Percentiles rank a stretch among this genome's conserved stretches.
phyloP scores from a whole-genome alignment of 2,797 vertebrate species.

The Urocyon cinereoargenteus region DNA sequence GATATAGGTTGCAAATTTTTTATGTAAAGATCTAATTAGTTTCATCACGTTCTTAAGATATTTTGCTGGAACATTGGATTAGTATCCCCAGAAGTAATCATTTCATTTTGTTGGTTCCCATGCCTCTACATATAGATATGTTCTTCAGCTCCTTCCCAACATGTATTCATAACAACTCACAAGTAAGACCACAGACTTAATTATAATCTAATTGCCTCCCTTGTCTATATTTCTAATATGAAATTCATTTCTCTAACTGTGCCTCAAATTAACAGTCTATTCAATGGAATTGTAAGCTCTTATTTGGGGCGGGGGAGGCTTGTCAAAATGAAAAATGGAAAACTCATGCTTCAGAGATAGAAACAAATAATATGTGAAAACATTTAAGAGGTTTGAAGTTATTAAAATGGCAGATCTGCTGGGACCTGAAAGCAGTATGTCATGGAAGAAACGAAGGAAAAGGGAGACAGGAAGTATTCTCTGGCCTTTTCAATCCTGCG shows the following conservation, averaged over 20 bases:
- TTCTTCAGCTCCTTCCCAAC: conserved; percentile 11
- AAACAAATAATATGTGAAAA: conserved; percentile 71
- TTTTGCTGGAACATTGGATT: neutral
- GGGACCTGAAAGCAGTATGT: conserved; percentile 72
- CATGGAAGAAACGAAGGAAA: conserved; percentile 71
- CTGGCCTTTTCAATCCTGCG: conserved; percentile 70
- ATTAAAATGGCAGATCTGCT: conserved; percentile 79
- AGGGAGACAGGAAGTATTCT: conserved; percentile 73
- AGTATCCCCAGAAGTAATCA: neutral
- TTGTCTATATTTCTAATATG: conserved; percentile 35
- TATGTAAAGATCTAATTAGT: neutral
- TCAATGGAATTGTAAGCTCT: conserved; percentile 11
- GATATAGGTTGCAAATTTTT: neutral
- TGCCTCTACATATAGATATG: neutral
- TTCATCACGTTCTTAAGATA: neutral
- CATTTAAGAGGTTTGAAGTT: conserved; percentile 77
- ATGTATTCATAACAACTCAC: neutral
- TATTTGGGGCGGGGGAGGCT: neutral
- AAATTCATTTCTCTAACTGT: conserved; percentile 59
- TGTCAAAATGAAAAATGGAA: conserved; percentile 80
- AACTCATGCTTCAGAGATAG: conserved; percentile 66
- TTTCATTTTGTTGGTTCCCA: neutral
- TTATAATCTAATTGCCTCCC: neutral
- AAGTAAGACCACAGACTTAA: neutral
- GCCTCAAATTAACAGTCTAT: conserved; percentile 25